Evolutionary conservation across 2,888 invertebrate genomes (phyloP), one percentile per base, ranked within the genome.

Genomic region (Scrobipalpa atriplicella): DNA sequence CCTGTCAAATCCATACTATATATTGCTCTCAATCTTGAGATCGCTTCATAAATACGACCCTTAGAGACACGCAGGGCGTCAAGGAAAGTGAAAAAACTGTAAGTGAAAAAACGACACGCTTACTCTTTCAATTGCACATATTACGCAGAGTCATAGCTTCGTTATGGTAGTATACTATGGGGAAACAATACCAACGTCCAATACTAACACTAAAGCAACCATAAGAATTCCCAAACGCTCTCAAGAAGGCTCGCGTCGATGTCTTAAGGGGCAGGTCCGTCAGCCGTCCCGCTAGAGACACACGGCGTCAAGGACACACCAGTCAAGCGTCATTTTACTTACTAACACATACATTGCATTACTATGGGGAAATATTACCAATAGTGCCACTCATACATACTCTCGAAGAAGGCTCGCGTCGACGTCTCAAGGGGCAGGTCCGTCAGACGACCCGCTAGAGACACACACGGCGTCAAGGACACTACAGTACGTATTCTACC

Each of bases 391-490:
- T n/a, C n/a, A n/a, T n/a, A n/a, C n/a, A n/a, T n/a, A n/a, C n/a
- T n/a, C n/a, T n/a, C n/a, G n/a, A n/a, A 94, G 70, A 71, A 78
- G 1, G 80, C 84, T 68, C 75, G 83, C 7, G 90, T 93, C 0
- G 92, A 94, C 13, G 10, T 66, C 39, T 78, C 86, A 74, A 79
- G 85, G 78, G 78, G 91, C 77, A 79, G 95, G 84, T 84, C 91
- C 87, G 83, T 95, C 90, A 73, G 93, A 87, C 80, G 92, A 83
- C 87, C 90, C 18, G 87, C 97, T 0, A 87, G 99, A 65, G 96
- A 98, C 89, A 95, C 96, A 71, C 95, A 96, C 85, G 99, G 99
- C 19, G 94, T 99, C 72, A 96, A 97, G 84, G 97, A 98, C 84
- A 91, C 92, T 6, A 94, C 92, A 68, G 96, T 96, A 83, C 93